Percentiles rank a stretch among this genome's conserved stretches.
These are phyloP conservation scores for Coenonympha glycerion DNA, from an alignment of 2,888 invertebrate species.

Conservation along the genomic window DNA sequence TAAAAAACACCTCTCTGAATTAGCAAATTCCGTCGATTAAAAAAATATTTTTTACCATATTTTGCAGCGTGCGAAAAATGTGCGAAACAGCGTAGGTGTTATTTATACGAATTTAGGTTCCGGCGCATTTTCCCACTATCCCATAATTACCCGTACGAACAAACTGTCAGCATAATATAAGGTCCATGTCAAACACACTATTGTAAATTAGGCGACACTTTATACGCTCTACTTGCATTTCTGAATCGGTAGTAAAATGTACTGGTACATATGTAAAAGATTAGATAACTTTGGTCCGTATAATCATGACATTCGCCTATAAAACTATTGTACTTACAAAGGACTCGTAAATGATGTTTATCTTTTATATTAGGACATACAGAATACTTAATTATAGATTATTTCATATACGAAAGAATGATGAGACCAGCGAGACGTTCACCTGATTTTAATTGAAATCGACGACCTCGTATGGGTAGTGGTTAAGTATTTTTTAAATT, in stretches of 20 bases:
- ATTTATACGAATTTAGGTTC: not conserved
- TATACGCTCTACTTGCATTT: not conserved
- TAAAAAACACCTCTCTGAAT: too few species aligned
- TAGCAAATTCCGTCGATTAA: too few species aligned
- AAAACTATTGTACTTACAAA: not conserved
- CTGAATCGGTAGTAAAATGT: not conserved
- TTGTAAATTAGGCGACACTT: constrained; percentile 11
- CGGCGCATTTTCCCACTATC: not conserved
- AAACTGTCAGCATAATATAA: constrained; percentile 7
- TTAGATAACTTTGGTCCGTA: not conserved
- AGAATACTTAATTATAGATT: too few species aligned
- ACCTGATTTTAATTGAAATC: too few species aligned
- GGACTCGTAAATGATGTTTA: not conserved
- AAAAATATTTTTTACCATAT: too few species aligned
- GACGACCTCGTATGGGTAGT: too few species aligned
- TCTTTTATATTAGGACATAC: too few species aligned
- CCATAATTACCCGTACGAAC: not conserved
- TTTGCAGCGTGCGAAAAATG: too few species aligned
- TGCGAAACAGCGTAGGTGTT: not conserved
- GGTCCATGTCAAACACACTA: constrained; percentile 20
- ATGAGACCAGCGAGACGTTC: too few species aligned
- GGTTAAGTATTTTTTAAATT: too few species aligned
- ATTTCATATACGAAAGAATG: too few species aligned
- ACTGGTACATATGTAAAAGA: not conserved
- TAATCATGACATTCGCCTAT: not conserved